phyloP scores from a whole-genome alignment of 1,140 invertebrate species.

The Drosophila persimilis region DNA sequence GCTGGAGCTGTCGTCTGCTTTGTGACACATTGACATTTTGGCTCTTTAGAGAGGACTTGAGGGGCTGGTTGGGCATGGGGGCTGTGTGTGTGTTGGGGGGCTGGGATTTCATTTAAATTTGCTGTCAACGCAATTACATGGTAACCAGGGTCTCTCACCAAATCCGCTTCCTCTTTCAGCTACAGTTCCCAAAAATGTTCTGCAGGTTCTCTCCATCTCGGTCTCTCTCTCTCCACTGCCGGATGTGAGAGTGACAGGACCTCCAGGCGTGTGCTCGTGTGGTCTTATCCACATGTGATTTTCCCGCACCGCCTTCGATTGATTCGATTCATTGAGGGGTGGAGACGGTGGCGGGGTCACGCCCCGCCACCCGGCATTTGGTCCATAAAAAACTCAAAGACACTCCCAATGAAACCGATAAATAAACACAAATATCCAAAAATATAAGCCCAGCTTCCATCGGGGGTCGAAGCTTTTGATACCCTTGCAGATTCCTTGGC shows the following conservation, averaged over 20 bases:
- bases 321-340: conserved; percentile 55
- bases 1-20: conserved; percentile 63
- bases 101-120: conserved; percentile 79
- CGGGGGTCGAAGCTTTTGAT: too few relatives aligned
- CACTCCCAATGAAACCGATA: conserved; percentile 40
- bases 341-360: background rate
- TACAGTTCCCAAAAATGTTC: too few relatives aligned
- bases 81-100: conserved; percentile 2
- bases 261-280: too few relatives aligned
- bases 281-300: too few relatives aligned
- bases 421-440: conserved; percentile 42
- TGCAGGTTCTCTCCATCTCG: too few relatives aligned
- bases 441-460: background rate
- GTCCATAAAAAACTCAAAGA: conserved; percentile 42
- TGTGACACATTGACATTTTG: conserved; percentile 75
- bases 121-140: conserved; percentile 81
- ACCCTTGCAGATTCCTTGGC: too few relatives aligned
- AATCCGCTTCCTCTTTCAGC: conserved; percentile 42
- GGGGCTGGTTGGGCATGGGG: too few relatives aligned
- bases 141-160: conserved; percentile 39
- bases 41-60: background rate
- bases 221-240: too few relatives aligned
- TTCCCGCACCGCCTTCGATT: conserved; percentile 41
- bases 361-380: conserved; percentile 31
- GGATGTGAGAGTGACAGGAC: too few relatives aligned